Conservation (phyloP, 2,797 vertebrate species). For the Tenualosa ilisha region DNA sequence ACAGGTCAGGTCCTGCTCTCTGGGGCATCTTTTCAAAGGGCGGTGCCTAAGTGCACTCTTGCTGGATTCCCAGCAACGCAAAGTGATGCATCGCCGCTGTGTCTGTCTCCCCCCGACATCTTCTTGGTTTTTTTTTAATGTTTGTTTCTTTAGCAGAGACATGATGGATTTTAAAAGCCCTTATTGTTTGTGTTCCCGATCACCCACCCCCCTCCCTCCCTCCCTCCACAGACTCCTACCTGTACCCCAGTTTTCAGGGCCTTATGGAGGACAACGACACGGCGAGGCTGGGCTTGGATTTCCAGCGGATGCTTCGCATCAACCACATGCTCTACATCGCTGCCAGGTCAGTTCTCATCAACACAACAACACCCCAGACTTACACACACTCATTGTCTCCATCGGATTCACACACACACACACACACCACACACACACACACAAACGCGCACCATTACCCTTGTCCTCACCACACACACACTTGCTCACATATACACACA, state of each 20-base stretch:
- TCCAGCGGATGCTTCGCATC: constrained; percentile 90
- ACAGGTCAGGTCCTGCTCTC: neutral
- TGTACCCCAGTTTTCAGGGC: constrained; percentile 85
- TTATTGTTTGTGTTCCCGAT: neutral
- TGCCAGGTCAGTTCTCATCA: constrained; percentile 79
- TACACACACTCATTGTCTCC: constrained; percentile 19
- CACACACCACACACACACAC: neutral
- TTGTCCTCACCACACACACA: neutral
- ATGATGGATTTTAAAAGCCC: neutral
- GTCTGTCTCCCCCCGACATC: neutral
- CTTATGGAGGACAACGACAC: constrained; percentile 85
- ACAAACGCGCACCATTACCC: neutral
- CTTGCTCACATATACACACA: neutral
- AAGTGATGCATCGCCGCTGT: neutral
- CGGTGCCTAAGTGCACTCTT: neutral
- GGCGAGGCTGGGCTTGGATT: constrained; percentile 84
- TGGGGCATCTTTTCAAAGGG: neutral
- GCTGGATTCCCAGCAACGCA: neutral
- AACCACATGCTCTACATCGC: constrained; percentile 90
- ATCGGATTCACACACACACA: neutral
- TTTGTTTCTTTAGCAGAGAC: neutral
- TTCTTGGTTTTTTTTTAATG: neutral
- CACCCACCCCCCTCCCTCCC: neutral
- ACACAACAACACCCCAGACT: neutral
- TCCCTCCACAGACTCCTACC: constrained; percentile 68